Percentiles rank a stretch among this genome's conserved stretches.
Evolutionary conservation across 2,888 invertebrate species (phyloP).

Genomic region (Drosophila greeni): DNA sequence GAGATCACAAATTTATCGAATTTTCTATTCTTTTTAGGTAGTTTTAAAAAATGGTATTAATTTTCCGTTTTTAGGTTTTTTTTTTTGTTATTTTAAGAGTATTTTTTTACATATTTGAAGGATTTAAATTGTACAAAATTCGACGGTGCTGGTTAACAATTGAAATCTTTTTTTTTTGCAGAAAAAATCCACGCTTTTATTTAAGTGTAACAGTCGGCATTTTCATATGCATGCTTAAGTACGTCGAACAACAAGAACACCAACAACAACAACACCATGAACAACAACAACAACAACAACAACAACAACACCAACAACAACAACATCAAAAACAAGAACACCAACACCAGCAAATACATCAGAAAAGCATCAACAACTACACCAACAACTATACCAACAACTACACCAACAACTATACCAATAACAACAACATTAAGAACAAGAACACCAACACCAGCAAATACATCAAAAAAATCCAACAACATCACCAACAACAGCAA

Average conservation of each 20-base stretch:
- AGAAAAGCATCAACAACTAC: constrained; percentile 37
- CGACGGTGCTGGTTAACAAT: not conserved
- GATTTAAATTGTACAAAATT: not conserved
- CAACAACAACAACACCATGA: constrained; percentile 42
- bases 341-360: constrained; percentile 36
- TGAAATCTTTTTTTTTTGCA: not conserved
- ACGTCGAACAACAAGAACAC: constrained; percentile 35
- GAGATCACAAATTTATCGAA: too few relatives aligned
- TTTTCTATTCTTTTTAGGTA: too few relatives aligned
- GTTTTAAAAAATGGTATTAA: too few relatives aligned
- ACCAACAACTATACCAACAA: constrained; percentile 41
- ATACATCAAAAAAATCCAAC: too few relatives aligned
- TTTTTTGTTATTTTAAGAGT: too few relatives aligned
- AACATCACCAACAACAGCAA: constrained; percentile 29
- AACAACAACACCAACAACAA: constrained; percentile 42
- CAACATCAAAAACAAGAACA: too few relatives aligned
- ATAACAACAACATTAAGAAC: constrained; percentile 15
- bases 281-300: constrained; percentile 33
- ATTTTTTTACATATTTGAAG: too few relatives aligned
- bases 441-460: constrained; percentile 44
- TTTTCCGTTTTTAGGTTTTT: too few relatives aligned
- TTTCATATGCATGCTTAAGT: constrained; percentile 68
- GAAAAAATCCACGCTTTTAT: not conserved
- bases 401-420: constrained; percentile 38
- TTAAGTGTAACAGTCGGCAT: constrained; percentile 16